Percentiles rank a stretch among this genome's conserved stretches.
These are phyloP conservation scores for Trematomus bernacchii DNA, from an alignment of 2,797 vertebrate genomes.

Conservation along the genomic window DNA sequence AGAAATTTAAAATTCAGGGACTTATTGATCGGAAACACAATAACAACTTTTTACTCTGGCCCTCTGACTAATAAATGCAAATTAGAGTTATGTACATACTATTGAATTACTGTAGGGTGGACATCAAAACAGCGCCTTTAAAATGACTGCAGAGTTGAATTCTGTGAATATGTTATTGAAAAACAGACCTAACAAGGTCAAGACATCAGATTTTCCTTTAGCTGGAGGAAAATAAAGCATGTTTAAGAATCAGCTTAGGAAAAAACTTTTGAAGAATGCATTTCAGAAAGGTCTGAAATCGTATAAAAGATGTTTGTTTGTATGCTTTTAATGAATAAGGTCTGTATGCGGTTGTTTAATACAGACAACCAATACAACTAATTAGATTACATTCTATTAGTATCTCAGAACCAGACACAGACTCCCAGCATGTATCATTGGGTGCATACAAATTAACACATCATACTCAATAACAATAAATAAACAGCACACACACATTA, in stretches of 20 bases:
- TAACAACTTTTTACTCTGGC: constrained; percentile 24
- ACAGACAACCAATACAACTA: neutral
- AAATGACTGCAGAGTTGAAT: constrained; percentile 10
- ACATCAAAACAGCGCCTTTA: constrained; percentile 20
- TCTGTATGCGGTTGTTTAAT: neutral
- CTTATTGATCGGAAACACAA: constrained; percentile 46
- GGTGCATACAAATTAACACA: neutral
- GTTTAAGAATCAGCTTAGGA: neutral
- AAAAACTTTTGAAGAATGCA: neutral
- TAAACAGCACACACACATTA: neutral
- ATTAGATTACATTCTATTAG: neutral
- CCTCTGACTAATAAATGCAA: constrained; percentile 34
- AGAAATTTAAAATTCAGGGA: constrained; percentile 40
- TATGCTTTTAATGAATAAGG: neutral
- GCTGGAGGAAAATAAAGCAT: constrained; percentile 4
- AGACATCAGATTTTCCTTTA: constrained; percentile 2
- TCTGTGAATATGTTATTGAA: constrained; percentile 25
- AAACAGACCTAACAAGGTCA: constrained; percentile 38
- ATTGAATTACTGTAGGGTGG: constrained; percentile 18
- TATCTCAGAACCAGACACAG: neutral
- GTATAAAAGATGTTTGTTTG: neutral
- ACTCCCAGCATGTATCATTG: neutral
- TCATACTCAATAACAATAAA: neutral
- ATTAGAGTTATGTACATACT: constrained; percentile 20
- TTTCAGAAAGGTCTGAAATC: neutral